These are phyloP conservation scores for Heloderma charlesbogerti DNA, from an alignment of 2,113 vertebrate genomes.

Conservation along the genomic window DNA sequence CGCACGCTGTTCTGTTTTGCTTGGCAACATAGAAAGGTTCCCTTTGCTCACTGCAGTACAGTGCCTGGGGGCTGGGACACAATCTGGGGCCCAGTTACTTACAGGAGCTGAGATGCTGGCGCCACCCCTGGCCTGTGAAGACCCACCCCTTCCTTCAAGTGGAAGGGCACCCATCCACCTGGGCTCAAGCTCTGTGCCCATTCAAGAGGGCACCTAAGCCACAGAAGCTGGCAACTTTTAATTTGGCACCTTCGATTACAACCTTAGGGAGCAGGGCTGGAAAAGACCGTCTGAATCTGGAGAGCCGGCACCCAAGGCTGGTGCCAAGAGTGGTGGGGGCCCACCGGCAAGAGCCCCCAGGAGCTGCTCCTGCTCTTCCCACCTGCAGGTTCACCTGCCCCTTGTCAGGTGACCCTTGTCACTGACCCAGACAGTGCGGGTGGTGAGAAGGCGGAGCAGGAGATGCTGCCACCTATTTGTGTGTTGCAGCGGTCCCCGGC, in stretches of 20 bases:
- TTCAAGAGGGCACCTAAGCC: background rate
- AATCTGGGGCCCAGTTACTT: background rate
- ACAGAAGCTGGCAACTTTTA: background rate
- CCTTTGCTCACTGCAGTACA: constrained; percentile 41
- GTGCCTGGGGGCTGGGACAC: too few relatives aligned
- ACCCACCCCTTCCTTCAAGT: background rate
- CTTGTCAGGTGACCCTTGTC: too few relatives aligned
- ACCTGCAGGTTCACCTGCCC: too few relatives aligned
- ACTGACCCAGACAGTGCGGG: too few relatives aligned
- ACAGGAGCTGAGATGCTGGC: background rate
- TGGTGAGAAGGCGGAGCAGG: too few relatives aligned
- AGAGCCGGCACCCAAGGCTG: background rate
- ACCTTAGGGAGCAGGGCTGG: background rate
- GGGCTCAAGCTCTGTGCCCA: background rate
- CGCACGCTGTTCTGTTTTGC: constrained; percentile 44
- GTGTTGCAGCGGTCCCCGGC: too few relatives aligned
- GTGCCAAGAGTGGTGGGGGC: too few relatives aligned
- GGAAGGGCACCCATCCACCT: background rate
- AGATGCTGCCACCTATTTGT: too few relatives aligned
- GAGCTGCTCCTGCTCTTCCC: too few relatives aligned
- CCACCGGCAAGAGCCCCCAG: too few relatives aligned
- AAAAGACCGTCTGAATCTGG: background rate
- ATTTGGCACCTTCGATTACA: background rate
- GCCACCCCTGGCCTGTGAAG: background rate
- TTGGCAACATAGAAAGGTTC: constrained; percentile 46